Conservation (phyloP, 1,140 invertebrate species). For the Rhizoglyphus robini region DNA sequence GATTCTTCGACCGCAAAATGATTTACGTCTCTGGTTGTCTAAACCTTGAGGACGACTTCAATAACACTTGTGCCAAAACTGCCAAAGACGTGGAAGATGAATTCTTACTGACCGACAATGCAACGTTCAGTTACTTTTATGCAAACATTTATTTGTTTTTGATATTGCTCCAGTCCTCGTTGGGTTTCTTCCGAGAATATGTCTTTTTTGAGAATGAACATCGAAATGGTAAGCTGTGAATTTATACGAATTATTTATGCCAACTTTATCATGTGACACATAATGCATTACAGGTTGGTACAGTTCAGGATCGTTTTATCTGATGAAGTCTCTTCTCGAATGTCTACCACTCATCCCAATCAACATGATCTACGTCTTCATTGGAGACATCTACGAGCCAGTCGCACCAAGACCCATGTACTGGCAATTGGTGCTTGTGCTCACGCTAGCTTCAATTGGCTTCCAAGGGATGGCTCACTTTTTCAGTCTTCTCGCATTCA, state of each 20-base stretch:
- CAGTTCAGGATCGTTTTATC: not conserved
- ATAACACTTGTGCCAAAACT: not conserved
- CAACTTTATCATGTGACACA: not conserved
- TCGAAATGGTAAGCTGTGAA: constrained; percentile 6
- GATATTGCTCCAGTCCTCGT: not conserved
- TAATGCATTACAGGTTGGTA: not conserved
- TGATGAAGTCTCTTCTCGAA: not conserved
- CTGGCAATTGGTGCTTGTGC: not conserved
- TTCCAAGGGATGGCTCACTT: not conserved
- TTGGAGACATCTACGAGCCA: not conserved
- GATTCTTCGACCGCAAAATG: not conserved
- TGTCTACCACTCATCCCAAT: not conserved
- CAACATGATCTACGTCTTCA: not conserved
- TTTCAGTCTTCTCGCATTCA: not conserved
- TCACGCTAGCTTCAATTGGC: not conserved
- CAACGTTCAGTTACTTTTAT: not conserved
- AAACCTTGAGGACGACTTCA: constrained; percentile 3
- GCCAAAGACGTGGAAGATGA: not conserved
- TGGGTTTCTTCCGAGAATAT: not conserved
- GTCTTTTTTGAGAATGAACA: constrained; percentile 1
- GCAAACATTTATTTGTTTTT: not conserved
- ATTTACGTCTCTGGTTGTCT: not conserved
- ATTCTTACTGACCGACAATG: not conserved
- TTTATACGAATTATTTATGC: not conserved
- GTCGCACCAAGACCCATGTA: not conserved